Evolutionary conservation across 1,140 invertebrate species (phyloP), one percentile per base, ranked within the genome.

Genomic region (Armadillidium nasatum): DNA sequence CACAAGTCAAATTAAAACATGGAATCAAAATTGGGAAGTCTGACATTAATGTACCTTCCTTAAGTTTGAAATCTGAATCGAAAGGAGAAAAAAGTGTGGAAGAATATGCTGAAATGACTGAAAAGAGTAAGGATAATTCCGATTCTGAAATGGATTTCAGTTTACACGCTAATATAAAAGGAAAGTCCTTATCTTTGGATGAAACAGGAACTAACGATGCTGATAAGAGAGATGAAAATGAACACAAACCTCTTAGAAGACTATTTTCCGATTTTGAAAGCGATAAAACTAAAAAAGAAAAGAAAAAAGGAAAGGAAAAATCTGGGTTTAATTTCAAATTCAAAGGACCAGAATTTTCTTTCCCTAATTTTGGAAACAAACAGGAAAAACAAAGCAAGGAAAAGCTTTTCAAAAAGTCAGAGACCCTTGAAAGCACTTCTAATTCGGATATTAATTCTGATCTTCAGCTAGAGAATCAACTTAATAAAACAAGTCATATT

Each of bases 321-420:
- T 60, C 50, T 15, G 50, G 50, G 19, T 60, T 60, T 60, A 60
- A 60, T 60, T 60, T 60, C 19, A 60, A 60, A 60, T 60, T 60
- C 50, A 60, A 60, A 60, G 50, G 50, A 60, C 50, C 50, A 4
- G 50, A 60, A 13, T 60, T 60, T 60, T 60, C 50, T 60, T 60
- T 60, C 19, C 50, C 50, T 15, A 60, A 60, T 60, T 60, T 60
- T 60, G 50, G 50, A 60, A 60, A 19, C 19, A 60, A 60, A 60
- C 11, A 15, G 11, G 50, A 60, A 60, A 60, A 19, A 60, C 11
- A 60, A 15, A 4, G 11, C 11, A 60, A 60, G 7, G 50, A 60
- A 19, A 60, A 15, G 19, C 4, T n/a, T n/a, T n/a, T n/a, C n/a
- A n/a, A n/a, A n/a, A n/a, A 50, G 46, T 50, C 15, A 50, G 46